Conservation (phyloP, 35 echinoderm and acorn worm genomes). For the Patiria miniata region DNA sequence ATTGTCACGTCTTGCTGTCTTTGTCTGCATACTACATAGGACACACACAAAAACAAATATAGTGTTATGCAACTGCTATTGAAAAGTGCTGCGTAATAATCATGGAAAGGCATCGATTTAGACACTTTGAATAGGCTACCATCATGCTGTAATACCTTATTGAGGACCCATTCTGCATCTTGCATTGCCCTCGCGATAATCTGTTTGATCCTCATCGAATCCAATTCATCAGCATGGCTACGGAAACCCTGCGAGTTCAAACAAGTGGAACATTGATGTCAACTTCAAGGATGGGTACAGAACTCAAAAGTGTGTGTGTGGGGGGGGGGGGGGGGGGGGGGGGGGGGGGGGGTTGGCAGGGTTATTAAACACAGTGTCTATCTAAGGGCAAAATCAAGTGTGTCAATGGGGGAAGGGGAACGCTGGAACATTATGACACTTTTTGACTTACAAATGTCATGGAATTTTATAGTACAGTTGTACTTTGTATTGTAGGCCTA, state of each 20-base stretch:
- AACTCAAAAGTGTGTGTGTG: background rate
- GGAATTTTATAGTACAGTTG: too few species aligned
- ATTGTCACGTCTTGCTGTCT: too few species aligned
- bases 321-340: too few species aligned
- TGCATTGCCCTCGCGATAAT: constrained; percentile 43
- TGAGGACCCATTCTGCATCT: constrained; percentile 67
- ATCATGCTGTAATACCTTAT: constrained; percentile 42
- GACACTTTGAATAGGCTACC: too few species aligned
- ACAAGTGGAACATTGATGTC: background rate
- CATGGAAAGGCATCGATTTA: too few species aligned
- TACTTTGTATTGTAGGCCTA: too few species aligned
- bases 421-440: background rate
- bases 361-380: background rate
- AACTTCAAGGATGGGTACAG: background rate
- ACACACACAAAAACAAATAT: too few species aligned
- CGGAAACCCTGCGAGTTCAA: constrained; percentile 35
- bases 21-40: too few species aligned
- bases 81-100: too few species aligned
- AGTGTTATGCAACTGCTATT: too few species aligned
- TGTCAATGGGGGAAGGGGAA: background rate
- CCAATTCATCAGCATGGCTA: constrained; percentile 56
- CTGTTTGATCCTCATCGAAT: constrained; percentile 41
- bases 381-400: background rate
- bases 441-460: background rate
- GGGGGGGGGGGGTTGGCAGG: too few species aligned